Conservation (phyloP, 2,113 vertebrate species). For the Phrynocephalus versicolor region DNA sequence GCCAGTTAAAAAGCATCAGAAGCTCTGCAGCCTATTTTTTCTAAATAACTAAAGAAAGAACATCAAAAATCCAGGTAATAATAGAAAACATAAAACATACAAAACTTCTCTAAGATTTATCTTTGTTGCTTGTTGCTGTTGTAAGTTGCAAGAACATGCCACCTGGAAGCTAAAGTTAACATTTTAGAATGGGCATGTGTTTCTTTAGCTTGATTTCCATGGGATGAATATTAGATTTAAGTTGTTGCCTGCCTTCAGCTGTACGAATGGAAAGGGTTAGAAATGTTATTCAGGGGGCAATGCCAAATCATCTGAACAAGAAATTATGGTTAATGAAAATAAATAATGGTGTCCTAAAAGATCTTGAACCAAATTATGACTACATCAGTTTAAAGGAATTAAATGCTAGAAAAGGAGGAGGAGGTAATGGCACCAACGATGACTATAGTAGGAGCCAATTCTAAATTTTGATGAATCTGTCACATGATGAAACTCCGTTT, state of each 20-base stretch:
- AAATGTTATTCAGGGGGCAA: background rate
- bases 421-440: no score
- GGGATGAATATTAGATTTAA: background rate
- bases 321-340: background rate
- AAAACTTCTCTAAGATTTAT: no score
- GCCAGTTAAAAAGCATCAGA: background rate
- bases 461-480: no score
- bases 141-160: background rate
- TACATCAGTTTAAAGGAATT: background rate
- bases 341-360: background rate
- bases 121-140: background rate
- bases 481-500: no score
- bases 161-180: background rate
- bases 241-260: background rate
- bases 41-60: background rate
- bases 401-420: no score
- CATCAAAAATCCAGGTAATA: background rate
- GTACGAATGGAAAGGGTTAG: background rate
- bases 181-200: background rate
- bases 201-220: background rate
- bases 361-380: background rate
- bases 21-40: background rate
- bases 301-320: no score
- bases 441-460: no score
- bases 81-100: background rate